Conservation (phyloP, 2,797 vertebrate genomes). For the Chaenodraco wilsoni region DNA sequence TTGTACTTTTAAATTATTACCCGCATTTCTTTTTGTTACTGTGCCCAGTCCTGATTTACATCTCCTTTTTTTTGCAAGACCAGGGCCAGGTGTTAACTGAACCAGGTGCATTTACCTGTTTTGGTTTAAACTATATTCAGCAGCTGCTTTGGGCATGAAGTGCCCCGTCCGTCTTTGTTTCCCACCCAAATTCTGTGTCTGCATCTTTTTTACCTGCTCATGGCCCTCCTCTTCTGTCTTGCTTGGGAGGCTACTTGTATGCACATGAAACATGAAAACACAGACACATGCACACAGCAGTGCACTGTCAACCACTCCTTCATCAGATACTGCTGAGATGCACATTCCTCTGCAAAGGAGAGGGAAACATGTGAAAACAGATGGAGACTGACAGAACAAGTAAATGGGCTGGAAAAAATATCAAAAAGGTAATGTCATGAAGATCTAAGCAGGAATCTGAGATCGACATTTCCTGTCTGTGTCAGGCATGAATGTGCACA, state of each 20-base stretch:
- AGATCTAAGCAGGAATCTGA: constrained; percentile 53
- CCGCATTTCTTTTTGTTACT: background rate
- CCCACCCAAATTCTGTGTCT: constrained; percentile 1
- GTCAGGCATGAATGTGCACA: constrained; percentile 48
- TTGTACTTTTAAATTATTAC: background rate
- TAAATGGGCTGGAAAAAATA: constrained; percentile 32
- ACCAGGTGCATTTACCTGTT: constrained; percentile 27
- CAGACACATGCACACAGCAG: constrained; percentile 39
- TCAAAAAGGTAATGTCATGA: background rate
- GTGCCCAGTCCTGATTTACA: background rate
- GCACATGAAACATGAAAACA: constrained; percentile 57
- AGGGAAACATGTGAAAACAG: constrained; percentile 44
- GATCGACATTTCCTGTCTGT: constrained; percentile 70
- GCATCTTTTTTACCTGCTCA: constrained; percentile 13
- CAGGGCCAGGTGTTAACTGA: constrained; percentile 10
- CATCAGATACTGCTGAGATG: constrained; percentile 76
- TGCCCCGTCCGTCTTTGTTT: background rate
- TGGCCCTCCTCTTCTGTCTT: constrained; percentile 20
- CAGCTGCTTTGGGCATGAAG: constrained; percentile 12
- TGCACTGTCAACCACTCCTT: constrained; percentile 74
- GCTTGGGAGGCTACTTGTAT: constrained; percentile 25
- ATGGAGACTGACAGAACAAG: constrained; percentile 57
- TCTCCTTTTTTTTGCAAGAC: constrained; percentile 13
- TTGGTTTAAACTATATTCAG: constrained; percentile 6
- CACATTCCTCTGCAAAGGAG: constrained; percentile 73